Evolutionary conservation across 1,140 invertebrate species (phyloP), one percentile per base, ranked within the genome.

Genomic region (Pseudoatta argentina): DNA sequence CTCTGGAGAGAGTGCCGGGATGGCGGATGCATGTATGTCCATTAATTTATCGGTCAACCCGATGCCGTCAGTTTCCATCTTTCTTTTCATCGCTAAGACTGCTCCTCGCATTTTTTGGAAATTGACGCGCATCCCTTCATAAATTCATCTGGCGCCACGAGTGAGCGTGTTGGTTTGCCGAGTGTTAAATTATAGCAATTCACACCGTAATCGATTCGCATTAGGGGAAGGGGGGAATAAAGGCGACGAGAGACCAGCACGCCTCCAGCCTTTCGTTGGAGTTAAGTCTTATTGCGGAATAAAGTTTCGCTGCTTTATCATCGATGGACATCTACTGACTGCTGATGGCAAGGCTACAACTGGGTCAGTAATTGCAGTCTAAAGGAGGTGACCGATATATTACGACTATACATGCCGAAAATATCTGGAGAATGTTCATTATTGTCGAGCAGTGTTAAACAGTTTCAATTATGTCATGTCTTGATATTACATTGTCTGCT

Each of bases 311-410:
- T 55, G 18, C 30, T n/a, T 67, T 79, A 79, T 78, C 76, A 39
- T 78, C 12, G 24, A 44, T 59, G 24, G 59, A 66, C 76, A 66
- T 79, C 63, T 55, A 30, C 16, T 44, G 48, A 3, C 63, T 55
- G 51, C 16, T 44, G 48, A 4, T 66, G 30, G 39, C 57, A 30
- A 34, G 44, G 14, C n/a, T 69, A 34, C n/a, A 79, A 79, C 77
- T 79, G 48, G 48, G 77, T n/a, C 48, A 69, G 48, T 69, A 79
- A 79, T 79, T 79, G 55, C 63, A 53, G 63, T 55, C 21, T 39
- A 18, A 79, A 55, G 48, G 77, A 48, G 77, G 63, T 79, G 48
- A 79, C 48, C 63, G 77, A 69, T 79, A 57, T 79, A 69, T 69
- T 21, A 30, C 10, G 63, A n/a, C 16, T 30, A 21, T 27, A 39